Evolutionary conservation across 1,140 invertebrate genomes (phyloP).

Genomic region (Goniozus legneri): DNA sequence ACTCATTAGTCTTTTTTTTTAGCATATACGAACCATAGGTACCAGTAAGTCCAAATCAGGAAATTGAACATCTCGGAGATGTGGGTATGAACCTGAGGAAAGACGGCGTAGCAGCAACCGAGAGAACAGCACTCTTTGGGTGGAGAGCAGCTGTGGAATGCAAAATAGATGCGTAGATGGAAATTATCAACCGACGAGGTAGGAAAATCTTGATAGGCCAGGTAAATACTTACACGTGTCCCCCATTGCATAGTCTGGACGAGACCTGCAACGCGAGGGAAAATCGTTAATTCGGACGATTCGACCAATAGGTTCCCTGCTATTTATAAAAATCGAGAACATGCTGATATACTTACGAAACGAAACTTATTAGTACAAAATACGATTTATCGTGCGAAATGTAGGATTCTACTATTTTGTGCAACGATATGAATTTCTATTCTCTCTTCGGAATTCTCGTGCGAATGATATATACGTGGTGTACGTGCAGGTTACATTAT

Average conservation of each 20-base stretch:
- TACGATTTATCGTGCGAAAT: too few relatives aligned
- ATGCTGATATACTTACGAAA: too few relatives aligned
- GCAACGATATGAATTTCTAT: too few relatives aligned
- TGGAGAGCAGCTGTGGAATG: constrained; percentile 57
- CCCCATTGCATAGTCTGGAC: constrained; percentile 45
- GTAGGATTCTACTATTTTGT: too few relatives aligned
- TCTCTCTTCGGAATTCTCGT: too few relatives aligned
- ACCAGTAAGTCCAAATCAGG: constrained; percentile 51
- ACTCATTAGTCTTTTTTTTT: too few relatives aligned
- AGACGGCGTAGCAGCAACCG: constrained; percentile 65
- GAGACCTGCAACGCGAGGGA: constrained; percentile 38
- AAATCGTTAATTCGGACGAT: too few relatives aligned
- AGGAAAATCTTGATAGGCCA: constrained; percentile 5
- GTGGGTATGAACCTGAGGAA: constrained; percentile 52
- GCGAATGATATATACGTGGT: too few relatives aligned
- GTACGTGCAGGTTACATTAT: too few relatives aligned
- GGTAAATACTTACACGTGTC: constrained; percentile 41
- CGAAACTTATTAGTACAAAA: too few relatives aligned
- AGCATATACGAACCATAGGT: constrained; percentile 44
- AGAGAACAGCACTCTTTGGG: constrained; percentile 70
- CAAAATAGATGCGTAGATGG: constrained; percentile 6
- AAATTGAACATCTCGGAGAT: constrained; percentile 50
- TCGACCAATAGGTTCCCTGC: too few relatives aligned
- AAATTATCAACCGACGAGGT: not conserved
- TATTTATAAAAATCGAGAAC: too few relatives aligned